Base-by-base conservation (phyloP, 2,797 vertebrate species). In the Etheostoma perlongum region DNA sequence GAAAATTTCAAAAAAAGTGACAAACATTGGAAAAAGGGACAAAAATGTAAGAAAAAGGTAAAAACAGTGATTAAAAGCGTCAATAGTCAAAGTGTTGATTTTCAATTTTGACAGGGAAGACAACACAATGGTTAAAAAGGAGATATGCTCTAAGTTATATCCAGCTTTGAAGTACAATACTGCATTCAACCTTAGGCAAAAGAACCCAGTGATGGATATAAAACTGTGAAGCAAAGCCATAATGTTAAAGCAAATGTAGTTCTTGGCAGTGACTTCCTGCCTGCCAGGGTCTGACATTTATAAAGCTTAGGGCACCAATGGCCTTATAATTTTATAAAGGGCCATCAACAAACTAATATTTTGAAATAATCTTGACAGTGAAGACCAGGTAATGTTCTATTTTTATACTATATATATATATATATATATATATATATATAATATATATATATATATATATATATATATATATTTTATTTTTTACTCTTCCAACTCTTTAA, bases 271-370 rank as follows among this genome's bases (percentile, higher is more conserved):
- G 72, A 47, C 44, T 68, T 14, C 51, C 19, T 46, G 48, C 49
- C 59, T 63, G 51, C 7, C 15, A 51, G 71, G 58, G 42, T 64
- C 59, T 65, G 19, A 61, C 25, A 55, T 69, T 72, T 66, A 60
- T 72, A 72, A 67, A 52, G 51, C 27, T 36, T 52, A 6, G 8
- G 51, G n/a, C 9, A 47, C 27, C 44, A 60, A 61, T 57, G 21
- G 7, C 36, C 57, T 70, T 53, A 30, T 21, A 52, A 75, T 67
- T 44, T 58, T 7, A n/a, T 65, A 30, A 72, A 64, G 44, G 40
- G 27, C 46, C 27, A 57, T 67, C 4, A 48, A 46, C 3, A 51
- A 53, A 59, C 14, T 12, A 23, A 48, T 55, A 18, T 61, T n/a
- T 54, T 68, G 4, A 52, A 70, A 84, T 66, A 6, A 63, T 30